Percentiles rank a stretch among this genome's conserved stretches.
Conservation (phyloP, 2,888 invertebrate genomes). For the Cerceris rybyensis region DNA sequence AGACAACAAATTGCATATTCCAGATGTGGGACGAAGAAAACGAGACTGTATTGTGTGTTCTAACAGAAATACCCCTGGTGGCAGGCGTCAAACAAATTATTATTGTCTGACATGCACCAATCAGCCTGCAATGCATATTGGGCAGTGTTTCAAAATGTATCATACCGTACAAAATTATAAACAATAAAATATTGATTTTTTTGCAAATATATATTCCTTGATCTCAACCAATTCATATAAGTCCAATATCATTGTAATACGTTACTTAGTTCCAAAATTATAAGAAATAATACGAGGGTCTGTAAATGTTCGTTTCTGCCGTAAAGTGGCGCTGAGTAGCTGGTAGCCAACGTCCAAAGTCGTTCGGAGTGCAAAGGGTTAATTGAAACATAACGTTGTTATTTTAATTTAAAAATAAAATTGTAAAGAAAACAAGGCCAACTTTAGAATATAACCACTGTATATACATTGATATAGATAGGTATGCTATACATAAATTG, state of each 20-base stretch:
- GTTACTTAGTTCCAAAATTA: not conserved
- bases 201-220: not conserved
- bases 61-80: not conserved
- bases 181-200: constrained; percentile 4
- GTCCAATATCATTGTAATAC: not conserved
- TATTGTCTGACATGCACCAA: not conserved
- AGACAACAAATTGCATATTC: not conserved
- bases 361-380: not conserved
- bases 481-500: no score
- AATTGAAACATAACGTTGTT: no score
- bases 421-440: no score
- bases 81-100: not conserved
- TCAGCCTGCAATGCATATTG: constrained; percentile 3
- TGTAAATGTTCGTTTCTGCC: not conserved
- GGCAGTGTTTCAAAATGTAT: not conserved
- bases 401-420: no score
- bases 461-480: no score
- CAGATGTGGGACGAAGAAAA: not conserved
- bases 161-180: constrained; percentile 1
- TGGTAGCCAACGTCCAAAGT: no score
- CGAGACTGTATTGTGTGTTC: not conserved
- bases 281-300: not conserved
- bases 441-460: no score
- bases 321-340: not conserved
- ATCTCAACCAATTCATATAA: not conserved